Conservation (phyloP, 2,888 invertebrate species). For the Unio delphinus region DNA sequence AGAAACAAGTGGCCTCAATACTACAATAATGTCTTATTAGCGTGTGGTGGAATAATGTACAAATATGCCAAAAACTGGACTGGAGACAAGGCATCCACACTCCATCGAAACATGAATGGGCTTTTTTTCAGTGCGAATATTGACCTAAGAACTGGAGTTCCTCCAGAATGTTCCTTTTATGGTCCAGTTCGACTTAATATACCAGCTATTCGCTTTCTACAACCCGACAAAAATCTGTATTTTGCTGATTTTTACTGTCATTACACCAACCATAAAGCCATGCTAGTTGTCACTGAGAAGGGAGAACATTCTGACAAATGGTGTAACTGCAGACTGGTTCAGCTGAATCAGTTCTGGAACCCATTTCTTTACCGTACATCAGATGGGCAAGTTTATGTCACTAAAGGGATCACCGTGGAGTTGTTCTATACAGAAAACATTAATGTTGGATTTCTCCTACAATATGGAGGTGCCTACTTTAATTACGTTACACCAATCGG, state of each 20-base stretch:
- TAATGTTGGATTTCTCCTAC: conserved; percentile 5
- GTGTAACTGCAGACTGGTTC: conserved; percentile 16
- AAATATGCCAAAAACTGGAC: conserved; percentile 58
- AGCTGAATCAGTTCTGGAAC: conserved; percentile 18
- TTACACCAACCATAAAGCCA: conserved; percentile 61
- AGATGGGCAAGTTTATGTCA: conserved; percentile 7
- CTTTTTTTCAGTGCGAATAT: conserved; percentile 61
- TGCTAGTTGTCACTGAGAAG: conserved; percentile 49
- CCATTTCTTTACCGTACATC: conserved; percentile 16
- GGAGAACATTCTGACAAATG: conserved; percentile 13
- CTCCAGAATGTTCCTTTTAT: conserved; percentile 34
- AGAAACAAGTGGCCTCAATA: conserved; percentile 10
- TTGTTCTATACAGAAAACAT: conserved; percentile 35
- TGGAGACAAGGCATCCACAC: conserved; percentile 53
- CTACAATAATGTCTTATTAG: conserved; percentile 6
- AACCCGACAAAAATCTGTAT: conserved; percentile 44
- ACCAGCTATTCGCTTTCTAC: conserved; percentile 14
- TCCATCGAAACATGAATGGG: conserved; percentile 25
- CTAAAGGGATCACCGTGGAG: conserved; percentile 23
- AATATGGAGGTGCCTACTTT: conserved; percentile 8
- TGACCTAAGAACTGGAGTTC: conserved; percentile 38
- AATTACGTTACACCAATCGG: not conserved
- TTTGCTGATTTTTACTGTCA: conserved; percentile 71
- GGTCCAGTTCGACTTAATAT: conserved; percentile 24
- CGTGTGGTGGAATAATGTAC: conserved; percentile 44